A percentile compares a stretch with the other conserved stretches of the same genome.
Conservation (phyloP, 2,888 invertebrate genomes). For the Dorcus hopei region DNA sequence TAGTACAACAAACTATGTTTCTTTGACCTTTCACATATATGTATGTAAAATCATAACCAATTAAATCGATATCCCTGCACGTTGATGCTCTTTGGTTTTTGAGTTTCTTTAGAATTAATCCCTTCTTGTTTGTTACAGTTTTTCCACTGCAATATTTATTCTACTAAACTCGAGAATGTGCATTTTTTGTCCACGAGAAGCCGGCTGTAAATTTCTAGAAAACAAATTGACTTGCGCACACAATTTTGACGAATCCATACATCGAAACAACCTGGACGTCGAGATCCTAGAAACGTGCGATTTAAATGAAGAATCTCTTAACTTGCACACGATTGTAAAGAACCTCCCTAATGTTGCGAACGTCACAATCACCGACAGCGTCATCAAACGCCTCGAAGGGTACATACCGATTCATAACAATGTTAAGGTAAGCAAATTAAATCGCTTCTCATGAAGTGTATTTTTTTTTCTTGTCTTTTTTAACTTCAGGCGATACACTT, state of each 20-base stretch:
- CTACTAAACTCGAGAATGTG: background rate
- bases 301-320: background rate
- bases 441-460: background rate
- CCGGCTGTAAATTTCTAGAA: slow-evolving; percentile 1
- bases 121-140: slow-evolving; percentile 5
- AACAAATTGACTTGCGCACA: slow-evolving; percentile 1
- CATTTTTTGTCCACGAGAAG: background rate
- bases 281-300: slow-evolving; percentile 5
- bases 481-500: slow-evolving; percentile 27
- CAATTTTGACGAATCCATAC: background rate
- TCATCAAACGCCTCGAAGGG: background rate
- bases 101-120: too few relatives aligned
- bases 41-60: too few relatives aligned
- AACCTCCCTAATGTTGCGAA: slow-evolving; percentile 5
- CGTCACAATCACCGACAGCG: background rate
- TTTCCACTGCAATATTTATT: background rate
- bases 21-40: too few relatives aligned
- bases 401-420: slow-evolving; percentile 9
- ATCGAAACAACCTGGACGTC: background rate
- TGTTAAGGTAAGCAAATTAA: slow-evolving; percentile 18
- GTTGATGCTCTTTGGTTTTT: too few relatives aligned
- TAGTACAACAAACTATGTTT: too few relatives aligned
- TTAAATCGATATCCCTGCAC: too few relatives aligned
- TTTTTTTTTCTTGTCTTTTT: background rate
- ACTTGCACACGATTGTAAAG: too few relatives aligned